These are phyloP conservation scores for Octodonta nipae DNA, from an alignment of 2,888 invertebrate species.

Conservation along the genomic window DNA sequence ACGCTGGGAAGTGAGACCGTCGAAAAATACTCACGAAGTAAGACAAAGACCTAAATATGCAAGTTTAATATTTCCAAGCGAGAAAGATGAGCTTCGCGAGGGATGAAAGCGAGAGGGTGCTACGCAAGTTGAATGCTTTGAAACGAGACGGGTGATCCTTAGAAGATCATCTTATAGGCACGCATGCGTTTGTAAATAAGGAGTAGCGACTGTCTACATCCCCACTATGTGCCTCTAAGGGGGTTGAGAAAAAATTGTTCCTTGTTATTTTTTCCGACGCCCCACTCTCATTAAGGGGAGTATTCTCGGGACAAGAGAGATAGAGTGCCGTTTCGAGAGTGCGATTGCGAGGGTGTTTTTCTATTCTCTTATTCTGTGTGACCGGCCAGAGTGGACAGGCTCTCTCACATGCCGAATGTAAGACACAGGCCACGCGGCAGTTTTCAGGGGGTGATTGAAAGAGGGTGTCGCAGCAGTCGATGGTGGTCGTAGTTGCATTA, in stretches of 20 bases:
- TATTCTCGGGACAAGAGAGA: no score
- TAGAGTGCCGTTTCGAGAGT: no score
- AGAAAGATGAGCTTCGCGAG: constrained; percentile 26
- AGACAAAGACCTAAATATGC: constrained; percentile 28
- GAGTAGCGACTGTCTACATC: constrained; percentile 31
- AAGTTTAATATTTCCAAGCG: constrained; percentile 28
- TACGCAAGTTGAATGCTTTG: constrained; percentile 29
- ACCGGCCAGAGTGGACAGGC: no score
- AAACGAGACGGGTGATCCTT: constrained; percentile 31
- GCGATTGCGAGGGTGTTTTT: no score
- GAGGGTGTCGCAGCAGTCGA: no score
- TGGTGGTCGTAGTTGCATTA: no score
- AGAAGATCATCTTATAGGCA: constrained; percentile 34
- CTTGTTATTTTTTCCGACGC: constrained; percentile 31
- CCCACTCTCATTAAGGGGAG: constrained; percentile 23
- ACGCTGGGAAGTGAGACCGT: constrained; percentile 24
- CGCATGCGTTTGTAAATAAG: constrained; percentile 34
- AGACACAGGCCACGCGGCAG: no score
- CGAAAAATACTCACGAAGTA: constrained; percentile 29
- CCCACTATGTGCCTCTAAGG: constrained; percentile 30
- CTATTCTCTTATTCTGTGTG: no score
- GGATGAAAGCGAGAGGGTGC: constrained; percentile 27
- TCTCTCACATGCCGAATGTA: no score
- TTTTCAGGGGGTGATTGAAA: no score
- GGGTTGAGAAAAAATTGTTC: constrained; percentile 30